These are phyloP conservation scores for Hippocampus abdominalis DNA, from an alignment of 2,113 vertebrate genomes.

Conservation along the genomic window DNA sequence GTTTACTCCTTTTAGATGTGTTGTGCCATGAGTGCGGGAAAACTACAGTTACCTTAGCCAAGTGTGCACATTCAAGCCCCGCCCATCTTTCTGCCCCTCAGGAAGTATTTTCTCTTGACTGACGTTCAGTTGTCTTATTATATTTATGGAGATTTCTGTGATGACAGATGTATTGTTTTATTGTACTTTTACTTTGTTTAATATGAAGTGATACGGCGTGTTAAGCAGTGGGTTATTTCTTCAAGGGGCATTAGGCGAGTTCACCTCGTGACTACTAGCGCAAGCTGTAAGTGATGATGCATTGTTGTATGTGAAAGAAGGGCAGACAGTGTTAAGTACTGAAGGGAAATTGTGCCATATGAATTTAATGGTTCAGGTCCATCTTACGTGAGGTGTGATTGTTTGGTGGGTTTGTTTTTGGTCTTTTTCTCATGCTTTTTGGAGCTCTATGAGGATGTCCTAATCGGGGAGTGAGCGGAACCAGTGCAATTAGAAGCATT, in stretches of 20 bases:
- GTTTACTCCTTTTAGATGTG: constrained; percentile 55
- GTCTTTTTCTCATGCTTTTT: constrained; percentile 43
- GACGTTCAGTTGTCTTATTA: constrained; percentile 73
- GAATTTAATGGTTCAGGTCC: constrained; percentile 51
- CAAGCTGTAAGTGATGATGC: constrained; percentile 24
- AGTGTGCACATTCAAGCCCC: constrained; percentile 48
- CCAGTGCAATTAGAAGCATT: constrained; percentile 47
- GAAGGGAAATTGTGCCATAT: constrained; percentile 58
- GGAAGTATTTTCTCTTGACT: constrained; percentile 68
- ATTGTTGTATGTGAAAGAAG: constrained; percentile 17
- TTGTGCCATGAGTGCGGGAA: constrained; percentile 55
- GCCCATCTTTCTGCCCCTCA: constrained; percentile 61
- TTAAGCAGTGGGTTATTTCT: constrained; percentile 44
- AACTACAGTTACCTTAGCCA: constrained; percentile 31
- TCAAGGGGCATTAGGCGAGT: constrained; percentile 48
- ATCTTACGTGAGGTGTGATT: constrained; percentile 59
- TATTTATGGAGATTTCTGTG: constrained; percentile 71
- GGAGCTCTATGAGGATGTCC: constrained; percentile 15
- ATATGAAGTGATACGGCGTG: constrained; percentile 60
- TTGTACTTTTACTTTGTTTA: constrained; percentile 52
- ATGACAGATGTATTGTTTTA: constrained; percentile 70
- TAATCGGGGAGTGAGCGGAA: constrained; percentile 4
- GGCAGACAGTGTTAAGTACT: constrained; percentile 16
- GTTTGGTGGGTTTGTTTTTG: constrained; percentile 47
- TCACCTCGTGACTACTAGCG: constrained; percentile 32